A percentile compares a stretch with the other conserved stretches of the same genome.
Evolutionary conservation across 2,113 vertebrate species (phyloP).

Genomic region (Scolopax mira): DNA sequence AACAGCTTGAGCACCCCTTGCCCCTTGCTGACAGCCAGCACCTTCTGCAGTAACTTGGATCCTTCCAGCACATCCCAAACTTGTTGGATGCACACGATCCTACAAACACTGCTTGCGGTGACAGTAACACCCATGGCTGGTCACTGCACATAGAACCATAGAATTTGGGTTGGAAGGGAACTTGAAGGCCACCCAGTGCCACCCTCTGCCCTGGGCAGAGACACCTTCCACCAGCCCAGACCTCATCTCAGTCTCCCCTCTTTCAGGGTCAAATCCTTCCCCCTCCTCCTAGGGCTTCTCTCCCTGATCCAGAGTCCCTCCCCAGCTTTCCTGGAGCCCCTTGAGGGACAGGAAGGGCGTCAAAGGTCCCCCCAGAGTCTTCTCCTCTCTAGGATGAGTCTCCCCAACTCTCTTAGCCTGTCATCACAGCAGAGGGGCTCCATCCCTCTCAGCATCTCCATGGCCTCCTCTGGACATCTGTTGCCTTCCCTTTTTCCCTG

Average conservation of each 20-base stretch:
- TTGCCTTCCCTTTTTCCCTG: background rate
- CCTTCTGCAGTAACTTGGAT: background rate
- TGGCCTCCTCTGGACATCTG: background rate
- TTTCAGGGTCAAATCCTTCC: no score
- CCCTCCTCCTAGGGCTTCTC: no score
- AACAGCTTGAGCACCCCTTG: background rate
- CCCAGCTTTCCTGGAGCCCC: no score
- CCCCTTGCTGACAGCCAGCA: background rate
- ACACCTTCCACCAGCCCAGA: no score
- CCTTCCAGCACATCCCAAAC: background rate
- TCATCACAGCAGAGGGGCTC: background rate
- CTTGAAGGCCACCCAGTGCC: background rate
- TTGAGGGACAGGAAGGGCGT: no score
- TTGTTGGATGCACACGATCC: background rate
- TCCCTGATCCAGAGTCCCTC: no score
- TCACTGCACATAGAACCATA: background rate
- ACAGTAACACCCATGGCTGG: fast-evolving
- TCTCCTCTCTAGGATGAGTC: no score
- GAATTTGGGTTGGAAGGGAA: background rate
- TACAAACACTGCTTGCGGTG: fast-evolving
- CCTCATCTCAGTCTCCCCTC: no score
- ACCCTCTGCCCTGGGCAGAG: background rate
- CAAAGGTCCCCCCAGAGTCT: no score
- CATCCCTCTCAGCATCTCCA: background rate
- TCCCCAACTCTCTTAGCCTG: no score